phyloP scores from a whole-genome alignment of 2,113 vertebrate species.

The Plecturocebus donacophilus region DNA sequence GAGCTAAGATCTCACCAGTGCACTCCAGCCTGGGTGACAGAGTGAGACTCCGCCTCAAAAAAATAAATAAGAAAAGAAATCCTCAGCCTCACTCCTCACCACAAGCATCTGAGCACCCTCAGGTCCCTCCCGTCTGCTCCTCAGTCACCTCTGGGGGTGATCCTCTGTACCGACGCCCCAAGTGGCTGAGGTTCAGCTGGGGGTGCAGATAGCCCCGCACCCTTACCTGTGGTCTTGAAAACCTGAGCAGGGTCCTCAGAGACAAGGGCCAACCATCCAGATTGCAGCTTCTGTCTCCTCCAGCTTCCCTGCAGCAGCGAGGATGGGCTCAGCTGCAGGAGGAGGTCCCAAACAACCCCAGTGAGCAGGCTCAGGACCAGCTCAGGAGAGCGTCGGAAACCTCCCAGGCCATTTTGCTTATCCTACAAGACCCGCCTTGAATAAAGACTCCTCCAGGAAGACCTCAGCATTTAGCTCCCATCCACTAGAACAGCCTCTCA shows the following conservation, averaged over 20 bases:
- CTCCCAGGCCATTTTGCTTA: not conserved
- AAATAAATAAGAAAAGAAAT: too few species aligned
- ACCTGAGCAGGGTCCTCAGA: not conserved
- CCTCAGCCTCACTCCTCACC: not conserved
- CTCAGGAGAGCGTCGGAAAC: not conserved
- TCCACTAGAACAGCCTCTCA: not conserved
- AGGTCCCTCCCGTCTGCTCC: not conserved
- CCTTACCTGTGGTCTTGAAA: not conserved
- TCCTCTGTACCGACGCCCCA: not conserved
- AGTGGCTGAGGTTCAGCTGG: not conserved
- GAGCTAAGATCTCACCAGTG: not conserved
- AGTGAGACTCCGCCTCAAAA: not conserved
- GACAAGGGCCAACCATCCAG: not conserved
- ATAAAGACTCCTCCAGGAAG: not conserved
- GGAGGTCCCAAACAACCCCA: not conserved
- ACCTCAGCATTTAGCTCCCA: not conserved
- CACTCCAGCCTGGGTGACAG: not conserved
- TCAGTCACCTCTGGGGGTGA: not conserved
- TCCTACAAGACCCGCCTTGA: not conserved
- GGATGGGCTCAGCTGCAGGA: not conserved
- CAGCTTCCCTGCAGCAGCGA: not conserved
- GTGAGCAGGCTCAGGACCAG: not conserved
- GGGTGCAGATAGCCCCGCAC: fast-evolving
- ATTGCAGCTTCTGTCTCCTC: not conserved
- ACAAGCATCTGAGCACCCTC: not conserved